Conservation (phyloP, 2,888 invertebrate species). For the Lasius fuliginosus region DNA sequence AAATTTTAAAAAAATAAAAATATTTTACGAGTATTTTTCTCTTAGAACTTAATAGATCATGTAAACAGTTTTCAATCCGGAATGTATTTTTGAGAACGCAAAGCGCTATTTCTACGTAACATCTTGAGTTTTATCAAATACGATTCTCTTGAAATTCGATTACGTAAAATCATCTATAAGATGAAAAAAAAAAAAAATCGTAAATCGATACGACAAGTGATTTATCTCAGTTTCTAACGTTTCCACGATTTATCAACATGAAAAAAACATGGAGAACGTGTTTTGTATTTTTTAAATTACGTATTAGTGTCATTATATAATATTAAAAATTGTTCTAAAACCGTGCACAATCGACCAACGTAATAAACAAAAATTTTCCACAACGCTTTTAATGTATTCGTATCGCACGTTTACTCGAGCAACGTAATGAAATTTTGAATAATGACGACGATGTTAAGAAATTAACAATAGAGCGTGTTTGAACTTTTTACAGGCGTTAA, state of each 20-base stretch:
- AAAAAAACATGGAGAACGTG: not conserved
- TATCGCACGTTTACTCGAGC: not conserved
- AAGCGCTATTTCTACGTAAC: slow-evolving; percentile 57
- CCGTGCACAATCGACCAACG: not conserved
- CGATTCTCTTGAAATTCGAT: slow-evolving; percentile 64
- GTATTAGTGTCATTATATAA: not conserved
- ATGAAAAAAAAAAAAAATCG: not conserved
- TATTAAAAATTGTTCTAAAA: not conserved
- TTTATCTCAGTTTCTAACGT: not conserved
- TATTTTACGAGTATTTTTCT: not conserved
- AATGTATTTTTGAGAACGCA: slow-evolving; percentile 16
- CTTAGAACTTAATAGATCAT: not conserved
- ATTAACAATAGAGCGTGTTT: slow-evolving; percentile 50
- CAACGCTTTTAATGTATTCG: not conserved
- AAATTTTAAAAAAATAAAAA: not conserved
- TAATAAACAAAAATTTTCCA: not conserved
- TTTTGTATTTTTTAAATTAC: not conserved
- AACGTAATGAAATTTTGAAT: slow-evolving; percentile 30
- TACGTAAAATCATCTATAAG: not conserved
- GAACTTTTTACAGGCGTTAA: slow-evolving; percentile 48
- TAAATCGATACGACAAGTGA: not conserved
- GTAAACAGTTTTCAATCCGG: not conserved
- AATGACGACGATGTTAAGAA: slow-evolving; percentile 21
- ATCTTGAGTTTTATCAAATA: slow-evolving; percentile 67
- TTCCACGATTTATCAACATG: not conserved